Evolutionary conservation across 2,113 vertebrate genomes (phyloP).

Genomic region (Seriola dumerili): DNA sequence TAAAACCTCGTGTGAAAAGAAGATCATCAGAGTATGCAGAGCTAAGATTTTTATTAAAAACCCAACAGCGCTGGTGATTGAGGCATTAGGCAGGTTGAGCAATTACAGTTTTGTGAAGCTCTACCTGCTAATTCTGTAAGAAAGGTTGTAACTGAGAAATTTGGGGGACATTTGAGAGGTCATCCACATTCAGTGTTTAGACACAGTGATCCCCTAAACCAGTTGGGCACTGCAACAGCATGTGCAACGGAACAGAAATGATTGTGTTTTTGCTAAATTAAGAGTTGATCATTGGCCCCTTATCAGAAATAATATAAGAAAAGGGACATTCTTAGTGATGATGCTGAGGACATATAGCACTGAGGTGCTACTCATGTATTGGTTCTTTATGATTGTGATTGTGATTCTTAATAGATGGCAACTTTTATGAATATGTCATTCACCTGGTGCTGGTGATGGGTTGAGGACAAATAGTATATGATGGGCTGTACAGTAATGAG

Average conservation of each 20-base stretch:
- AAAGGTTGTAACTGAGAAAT: not conserved
- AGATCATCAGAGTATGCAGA: not conserved
- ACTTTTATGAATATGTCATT: not conserved
- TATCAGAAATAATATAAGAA: not conserved
- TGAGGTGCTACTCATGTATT: not conserved
- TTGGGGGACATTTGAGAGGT: not conserved
- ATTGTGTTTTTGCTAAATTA: not conserved
- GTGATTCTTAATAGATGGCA: constrained; percentile 1
- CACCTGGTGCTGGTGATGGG: not conserved
- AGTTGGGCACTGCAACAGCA: not conserved
- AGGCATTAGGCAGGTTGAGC: not conserved
- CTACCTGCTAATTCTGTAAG: not conserved
- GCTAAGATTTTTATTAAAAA: not conserved
- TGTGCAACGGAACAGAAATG: not conserved
- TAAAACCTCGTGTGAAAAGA: constrained; percentile 2
- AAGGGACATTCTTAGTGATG: not conserved
- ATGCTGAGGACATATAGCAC: not conserved
- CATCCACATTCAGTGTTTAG: not conserved
- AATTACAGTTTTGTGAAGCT: not conserved
- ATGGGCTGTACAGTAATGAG: not conserved
- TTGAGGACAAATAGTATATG: not conserved
- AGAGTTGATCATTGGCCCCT: not conserved
- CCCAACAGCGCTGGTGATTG: not conserved
- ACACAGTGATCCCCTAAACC: not conserved
- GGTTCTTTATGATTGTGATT: not conserved